Evolutionary conservation across 2,888 invertebrate species (phyloP).

Genomic region (Cheiracanthium punctorium): DNA sequence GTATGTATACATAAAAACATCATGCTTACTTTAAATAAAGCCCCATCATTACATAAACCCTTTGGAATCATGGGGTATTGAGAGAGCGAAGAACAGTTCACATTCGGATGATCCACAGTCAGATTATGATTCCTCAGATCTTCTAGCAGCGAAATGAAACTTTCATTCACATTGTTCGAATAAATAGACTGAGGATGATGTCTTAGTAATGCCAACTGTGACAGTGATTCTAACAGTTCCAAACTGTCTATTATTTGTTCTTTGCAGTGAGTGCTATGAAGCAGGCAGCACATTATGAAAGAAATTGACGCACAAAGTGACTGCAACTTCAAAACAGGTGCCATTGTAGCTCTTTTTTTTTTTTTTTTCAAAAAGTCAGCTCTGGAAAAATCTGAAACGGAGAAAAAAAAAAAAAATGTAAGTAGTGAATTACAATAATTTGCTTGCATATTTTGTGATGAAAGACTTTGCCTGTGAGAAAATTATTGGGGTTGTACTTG

Average conservation of each 20-base stretch:
- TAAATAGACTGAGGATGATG: constrained; percentile 59
- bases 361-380: no score
- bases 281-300: neutral
- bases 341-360: neutral
- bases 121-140: constrained; percentile 55
- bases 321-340: neutral
- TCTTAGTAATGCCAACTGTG: constrained; percentile 48
- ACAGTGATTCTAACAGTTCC: constrained; percentile 57
- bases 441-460: no score
- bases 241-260: constrained; percentile 52
- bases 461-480: no score
- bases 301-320: neutral
- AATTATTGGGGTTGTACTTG: no score
- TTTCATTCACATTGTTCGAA: constrained; percentile 37
- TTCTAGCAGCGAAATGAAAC: constrained; percentile 47
- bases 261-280: neutral
- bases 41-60: constrained; percentile 50
- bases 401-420: no score
- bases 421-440: no score
- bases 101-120: constrained; percentile 3
- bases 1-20: no score
- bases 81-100: constrained; percentile 56
- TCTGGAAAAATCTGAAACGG: no score
- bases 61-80: constrained; percentile 33
- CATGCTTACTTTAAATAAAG: constrained; percentile 49